phyloP scores from a whole-genome alignment of 23 tunicate genomes.

The Ascidia mentula region DNA sequence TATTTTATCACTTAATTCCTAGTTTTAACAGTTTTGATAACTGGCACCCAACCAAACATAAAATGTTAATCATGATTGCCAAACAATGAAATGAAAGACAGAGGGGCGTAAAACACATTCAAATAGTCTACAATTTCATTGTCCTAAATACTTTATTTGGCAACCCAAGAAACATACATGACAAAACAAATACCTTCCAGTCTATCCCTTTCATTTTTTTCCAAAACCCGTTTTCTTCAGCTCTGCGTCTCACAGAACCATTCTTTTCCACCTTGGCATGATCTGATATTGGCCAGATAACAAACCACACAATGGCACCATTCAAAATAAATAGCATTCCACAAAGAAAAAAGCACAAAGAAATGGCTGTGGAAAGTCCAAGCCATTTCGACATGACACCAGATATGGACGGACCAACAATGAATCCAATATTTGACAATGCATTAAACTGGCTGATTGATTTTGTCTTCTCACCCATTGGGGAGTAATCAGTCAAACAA shows the following conservation, averaged over 20 bases:
- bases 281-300: conserved; percentile 4
- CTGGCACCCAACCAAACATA: too few relatives aligned
- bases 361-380: conserved; percentile 31
- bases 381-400: conserved; percentile 32
- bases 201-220: conserved; percentile 15
- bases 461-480: conserved; percentile 13
- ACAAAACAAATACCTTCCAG: conserved; percentile 22
- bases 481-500: conserved; percentile 31
- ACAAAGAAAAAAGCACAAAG: conserved; percentile 33
- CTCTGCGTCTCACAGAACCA: neutral
- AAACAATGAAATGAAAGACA: too few relatives aligned
- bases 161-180: too few relatives aligned
- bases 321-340: conserved; percentile 33
- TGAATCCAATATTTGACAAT: conserved; percentile 58
- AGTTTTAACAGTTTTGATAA: too few relatives aligned
- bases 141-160: too few relatives aligned
- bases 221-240: neutral
- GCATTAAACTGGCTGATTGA: conserved; percentile 56
- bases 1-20: too few relatives aligned
- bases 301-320: conserved; percentile 21
- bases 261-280: neutral
- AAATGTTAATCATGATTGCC: too few relatives aligned
- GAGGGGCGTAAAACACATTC: too few relatives aligned
- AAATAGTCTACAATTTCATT: too few relatives aligned
- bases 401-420: conserved; percentile 53